Evolutionary conservation across 1,140 invertebrate species (phyloP).

Genomic region (Cherax destructor): DNA sequence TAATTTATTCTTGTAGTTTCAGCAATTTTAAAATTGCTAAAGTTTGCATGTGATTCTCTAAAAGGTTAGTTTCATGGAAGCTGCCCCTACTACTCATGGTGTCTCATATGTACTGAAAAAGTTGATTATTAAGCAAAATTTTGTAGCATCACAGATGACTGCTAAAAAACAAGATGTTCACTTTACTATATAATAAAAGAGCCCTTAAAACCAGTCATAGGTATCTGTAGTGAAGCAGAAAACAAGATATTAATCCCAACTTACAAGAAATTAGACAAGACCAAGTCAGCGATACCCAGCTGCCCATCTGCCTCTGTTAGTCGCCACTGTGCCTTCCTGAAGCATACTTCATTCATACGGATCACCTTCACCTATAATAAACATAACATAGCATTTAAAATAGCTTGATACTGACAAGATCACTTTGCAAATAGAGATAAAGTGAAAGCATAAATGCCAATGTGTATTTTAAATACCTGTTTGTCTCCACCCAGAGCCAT

Average conservation of each 20-base stretch:
- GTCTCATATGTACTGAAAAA: no score
- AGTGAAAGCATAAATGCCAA: not conserved
- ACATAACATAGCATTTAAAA: constrained; percentile 78
- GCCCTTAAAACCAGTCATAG: no score
- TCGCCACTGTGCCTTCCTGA: constrained; percentile 98
- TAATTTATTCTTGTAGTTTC: no score
- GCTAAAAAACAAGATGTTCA: no score
- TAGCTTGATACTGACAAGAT: not conserved
- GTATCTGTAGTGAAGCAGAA: no score
- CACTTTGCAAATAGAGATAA: not conserved
- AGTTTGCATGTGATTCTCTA: no score
- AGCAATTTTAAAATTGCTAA: no score
- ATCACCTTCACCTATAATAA: constrained; percentile 80
- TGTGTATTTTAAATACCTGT: constrained; percentile 25
- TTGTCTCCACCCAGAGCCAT: constrained; percentile 75
- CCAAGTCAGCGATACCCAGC: constrained; percentile 95
- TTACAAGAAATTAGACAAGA: constrained; percentile 93
- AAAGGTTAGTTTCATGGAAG: no score
- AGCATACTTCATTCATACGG: constrained; percentile 96
- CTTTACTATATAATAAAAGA: no score
- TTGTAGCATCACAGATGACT: no score
- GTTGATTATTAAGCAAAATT: no score
- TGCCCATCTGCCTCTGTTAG: constrained; percentile 98
- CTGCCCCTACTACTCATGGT: no score
- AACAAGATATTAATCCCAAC: not conserved